These are phyloP conservation scores for Amphilophus citrinellus DNA, from an alignment of 2,113 vertebrate species.

Conservation along the genomic window DNA sequence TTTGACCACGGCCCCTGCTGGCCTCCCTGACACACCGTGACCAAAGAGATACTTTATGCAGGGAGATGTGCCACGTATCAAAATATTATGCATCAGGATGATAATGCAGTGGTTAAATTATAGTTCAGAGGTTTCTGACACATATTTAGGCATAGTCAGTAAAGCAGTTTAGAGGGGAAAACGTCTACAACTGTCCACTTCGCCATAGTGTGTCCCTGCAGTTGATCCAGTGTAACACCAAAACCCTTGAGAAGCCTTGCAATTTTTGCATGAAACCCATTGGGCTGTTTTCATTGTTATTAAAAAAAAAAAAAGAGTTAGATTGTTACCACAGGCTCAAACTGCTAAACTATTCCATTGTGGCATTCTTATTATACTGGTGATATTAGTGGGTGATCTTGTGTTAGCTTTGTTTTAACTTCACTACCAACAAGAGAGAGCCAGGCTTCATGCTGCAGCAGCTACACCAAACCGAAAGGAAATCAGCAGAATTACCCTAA, in stretches of 20 bases:
- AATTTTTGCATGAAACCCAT: background rate
- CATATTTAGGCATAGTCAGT: background rate
- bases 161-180: background rate
- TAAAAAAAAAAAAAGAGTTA: background rate
- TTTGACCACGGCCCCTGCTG: too few relatives aligned
- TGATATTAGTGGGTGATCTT: background rate
- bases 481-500: background rate
- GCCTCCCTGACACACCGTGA: too few relatives aligned
- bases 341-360: background rate
- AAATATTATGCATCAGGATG: background rate
- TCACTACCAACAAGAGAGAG: background rate
- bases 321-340: background rate
- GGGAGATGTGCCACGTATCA: too few relatives aligned
- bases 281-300: background rate
- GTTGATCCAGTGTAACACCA: background rate
- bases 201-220: background rate
- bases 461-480: background rate
- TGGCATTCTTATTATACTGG: background rate
- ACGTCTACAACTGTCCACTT: background rate
- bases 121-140: background rate
- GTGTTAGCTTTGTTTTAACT: background rate
- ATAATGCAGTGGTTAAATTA: background rate
- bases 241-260: background rate
- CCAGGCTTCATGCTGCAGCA: background rate
- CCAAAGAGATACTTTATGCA: too few relatives aligned